phyloP scores from a whole-genome alignment of 2,888 invertebrate genomes.

The Polydrusus tereticollis region DNA sequence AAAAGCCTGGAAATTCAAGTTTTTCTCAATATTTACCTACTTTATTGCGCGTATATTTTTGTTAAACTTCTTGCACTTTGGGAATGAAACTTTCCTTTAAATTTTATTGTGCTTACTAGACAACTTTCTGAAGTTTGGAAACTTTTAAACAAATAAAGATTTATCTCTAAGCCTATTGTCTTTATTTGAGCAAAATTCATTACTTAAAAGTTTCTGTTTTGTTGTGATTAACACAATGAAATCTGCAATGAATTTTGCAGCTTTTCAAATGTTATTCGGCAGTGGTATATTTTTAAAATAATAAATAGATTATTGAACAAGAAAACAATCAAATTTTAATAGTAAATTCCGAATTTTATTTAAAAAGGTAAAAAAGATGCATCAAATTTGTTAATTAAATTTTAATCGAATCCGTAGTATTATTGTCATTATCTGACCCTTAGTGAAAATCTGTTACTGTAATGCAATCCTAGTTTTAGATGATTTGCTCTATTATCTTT shows the following conservation, averaged over 20 bases:
- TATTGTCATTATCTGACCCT: too few species aligned
- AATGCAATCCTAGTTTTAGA: too few species aligned
- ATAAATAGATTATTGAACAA: too few species aligned
- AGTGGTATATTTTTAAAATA: too few species aligned
- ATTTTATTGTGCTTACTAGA: neutral
- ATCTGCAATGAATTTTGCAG: neutral
- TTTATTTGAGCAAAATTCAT: neutral
- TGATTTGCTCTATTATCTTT: too few species aligned
- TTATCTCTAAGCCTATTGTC: neutral
- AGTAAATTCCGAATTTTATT: too few species aligned
- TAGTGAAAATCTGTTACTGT: too few species aligned
- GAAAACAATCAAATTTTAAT: too few species aligned
- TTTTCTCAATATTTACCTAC: neutral
- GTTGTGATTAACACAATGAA: neutral
- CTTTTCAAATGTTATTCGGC: neutral
- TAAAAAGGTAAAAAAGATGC: too few species aligned
- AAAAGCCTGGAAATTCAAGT: too few species aligned
- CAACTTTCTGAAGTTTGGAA: neutral
- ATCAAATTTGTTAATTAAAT: too few species aligned
- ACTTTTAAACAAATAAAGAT: constrained; percentile 1
- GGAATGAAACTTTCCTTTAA: neutral
- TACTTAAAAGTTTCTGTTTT: neutral
- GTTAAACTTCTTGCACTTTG: neutral
- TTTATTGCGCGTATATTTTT: neutral
- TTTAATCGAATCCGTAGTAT: too few species aligned